phyloP scores from a whole-genome alignment of 1,140 invertebrate species.

The Drosophila setifemur region DNA sequence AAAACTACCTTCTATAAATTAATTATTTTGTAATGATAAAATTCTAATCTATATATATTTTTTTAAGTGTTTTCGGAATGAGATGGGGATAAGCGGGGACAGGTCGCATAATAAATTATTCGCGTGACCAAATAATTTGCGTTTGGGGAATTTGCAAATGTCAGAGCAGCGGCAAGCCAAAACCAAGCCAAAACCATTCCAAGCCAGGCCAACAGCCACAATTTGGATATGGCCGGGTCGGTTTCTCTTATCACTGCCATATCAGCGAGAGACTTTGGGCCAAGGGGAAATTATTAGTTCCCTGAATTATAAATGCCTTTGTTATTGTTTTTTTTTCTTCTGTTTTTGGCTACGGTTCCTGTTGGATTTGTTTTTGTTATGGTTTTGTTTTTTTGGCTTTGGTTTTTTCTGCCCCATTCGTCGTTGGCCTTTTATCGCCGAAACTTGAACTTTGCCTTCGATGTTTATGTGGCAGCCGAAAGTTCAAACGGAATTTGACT shows the following conservation, averaged over 20 bases:
- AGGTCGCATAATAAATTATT: constrained; percentile 79
- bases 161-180: constrained; percentile 13
- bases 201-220: too few species aligned
- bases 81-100: constrained; percentile 30
- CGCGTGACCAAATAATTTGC: constrained; percentile 80
- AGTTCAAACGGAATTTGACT: constrained; percentile 34
- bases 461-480: not conserved
- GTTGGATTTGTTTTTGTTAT: too few species aligned
- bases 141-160: constrained; percentile 55
- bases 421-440: constrained; percentile 4
- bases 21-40: too few species aligned
- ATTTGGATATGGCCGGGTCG: not conserved
- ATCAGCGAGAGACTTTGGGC: constrained; percentile 16
- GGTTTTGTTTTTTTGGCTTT: too few species aligned
- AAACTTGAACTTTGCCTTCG: constrained; percentile 12
- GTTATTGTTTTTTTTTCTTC: too few species aligned
- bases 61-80: not conserved
- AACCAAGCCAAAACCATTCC: too few species aligned
- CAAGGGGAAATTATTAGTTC: constrained; percentile 53
- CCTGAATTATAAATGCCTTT: constrained; percentile 51
- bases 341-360: too few species aligned
- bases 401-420: not conserved
- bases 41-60: too few species aligned
- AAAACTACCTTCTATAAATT: too few species aligned
- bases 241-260: constrained; percentile 29